A percentile compares a stretch with the other conserved stretches of the same genome.
Conservation (phyloP, 2,113 vertebrate species). For the Phylloscopus whistleri region DNA sequence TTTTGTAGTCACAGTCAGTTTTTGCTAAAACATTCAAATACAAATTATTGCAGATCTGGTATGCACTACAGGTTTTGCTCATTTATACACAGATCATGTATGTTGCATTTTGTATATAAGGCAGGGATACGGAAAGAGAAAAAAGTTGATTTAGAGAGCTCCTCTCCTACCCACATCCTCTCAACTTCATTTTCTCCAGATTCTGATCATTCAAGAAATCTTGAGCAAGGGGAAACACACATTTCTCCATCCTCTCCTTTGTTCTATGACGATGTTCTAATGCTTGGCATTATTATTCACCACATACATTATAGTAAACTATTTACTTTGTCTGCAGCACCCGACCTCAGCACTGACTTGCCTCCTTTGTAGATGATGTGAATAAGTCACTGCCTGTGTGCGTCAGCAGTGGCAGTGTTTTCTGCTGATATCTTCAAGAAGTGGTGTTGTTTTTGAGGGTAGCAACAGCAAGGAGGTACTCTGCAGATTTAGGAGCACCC, state of each 20-base stretch:
- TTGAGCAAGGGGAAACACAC: not conserved
- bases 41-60: not conserved
- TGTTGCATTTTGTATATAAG: not conserved
- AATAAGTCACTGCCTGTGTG: not conserved
- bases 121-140: not conserved
- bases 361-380: not conserved
- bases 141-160: not conserved
- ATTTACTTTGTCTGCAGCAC: not conserved
- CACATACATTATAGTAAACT: not conserved
- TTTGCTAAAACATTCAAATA: slow-evolving; percentile 33
- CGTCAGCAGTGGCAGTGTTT: not conserved
- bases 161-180: not conserved
- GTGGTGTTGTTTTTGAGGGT: accelerated
- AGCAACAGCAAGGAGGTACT: not conserved
- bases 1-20: slow-evolving; percentile 1
- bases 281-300: not conserved
- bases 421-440: not conserved
- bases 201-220: not conserved
- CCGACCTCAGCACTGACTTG: not conserved
- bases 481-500: not conserved
- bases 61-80: not conserved
- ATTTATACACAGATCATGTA: not conserved
- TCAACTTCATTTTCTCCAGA: not conserved
- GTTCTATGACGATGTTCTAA: not conserved
- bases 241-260: not conserved